Conservation (phyloP, 1,140 invertebrate genomes). For the Microplitis demolitor region DNA sequence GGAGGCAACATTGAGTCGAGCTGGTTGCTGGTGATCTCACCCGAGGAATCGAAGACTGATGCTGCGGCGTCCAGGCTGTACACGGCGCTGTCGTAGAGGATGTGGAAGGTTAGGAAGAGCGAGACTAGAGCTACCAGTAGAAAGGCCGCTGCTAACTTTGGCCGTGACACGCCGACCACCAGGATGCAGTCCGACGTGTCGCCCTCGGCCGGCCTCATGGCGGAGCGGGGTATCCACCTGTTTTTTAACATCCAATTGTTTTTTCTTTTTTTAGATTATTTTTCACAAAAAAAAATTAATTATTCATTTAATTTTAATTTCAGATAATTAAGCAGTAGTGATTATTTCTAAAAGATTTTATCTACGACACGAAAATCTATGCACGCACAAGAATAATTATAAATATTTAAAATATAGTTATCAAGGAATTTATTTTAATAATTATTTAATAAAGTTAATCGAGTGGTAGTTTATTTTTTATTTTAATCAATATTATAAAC, state of each 20-base stretch:
- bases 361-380: too few species aligned
- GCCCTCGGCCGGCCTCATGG: constrained; percentile 76
- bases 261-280: background rate
- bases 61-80: constrained; percentile 74
- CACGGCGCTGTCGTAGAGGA: constrained; percentile 81
- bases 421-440: too few species aligned
- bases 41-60: constrained; percentile 40
- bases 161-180: constrained; percentile 77
- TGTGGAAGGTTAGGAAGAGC: constrained; percentile 79
- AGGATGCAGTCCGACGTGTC: constrained; percentile 79
- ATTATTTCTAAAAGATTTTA: too few species aligned
- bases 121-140: constrained; percentile 77
- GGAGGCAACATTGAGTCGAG: constrained; percentile 32
- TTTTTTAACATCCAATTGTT: constrained; percentile 9
- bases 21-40: constrained; percentile 38
- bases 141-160: constrained; percentile 78
- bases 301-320: too few species aligned
- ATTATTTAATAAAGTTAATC: too few species aligned
- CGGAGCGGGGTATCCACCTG: constrained; percentile 79
- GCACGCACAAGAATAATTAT: too few species aligned
- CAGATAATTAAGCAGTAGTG: too few species aligned
- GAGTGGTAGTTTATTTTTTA: too few species aligned
- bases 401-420: too few species aligned
- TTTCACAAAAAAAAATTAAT: too few species aligned
- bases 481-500: too few species aligned